phyloP scores from a whole-genome alignment of 2,113 vertebrate genomes.

The Micronycteris hirsuta region DNA sequence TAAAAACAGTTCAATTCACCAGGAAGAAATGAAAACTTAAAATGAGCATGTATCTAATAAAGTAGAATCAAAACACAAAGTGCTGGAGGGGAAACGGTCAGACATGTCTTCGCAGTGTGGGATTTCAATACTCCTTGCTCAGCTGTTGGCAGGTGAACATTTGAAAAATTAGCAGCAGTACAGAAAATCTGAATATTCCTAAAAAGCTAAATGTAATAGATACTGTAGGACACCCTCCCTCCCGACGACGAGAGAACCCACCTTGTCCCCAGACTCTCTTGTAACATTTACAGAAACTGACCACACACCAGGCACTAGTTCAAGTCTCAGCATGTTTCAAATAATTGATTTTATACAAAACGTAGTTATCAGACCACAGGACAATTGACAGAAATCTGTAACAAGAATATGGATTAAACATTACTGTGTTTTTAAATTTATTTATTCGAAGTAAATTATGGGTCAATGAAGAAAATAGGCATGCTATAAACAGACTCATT shows the following conservation, averaged over 20 bases:
- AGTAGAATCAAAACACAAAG: not conserved
- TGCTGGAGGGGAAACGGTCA: not conserved
- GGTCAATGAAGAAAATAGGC: not conserved
- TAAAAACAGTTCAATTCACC: not conserved
- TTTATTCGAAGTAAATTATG: constrained; percentile 22
- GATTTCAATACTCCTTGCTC: not conserved
- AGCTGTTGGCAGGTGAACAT: not conserved
- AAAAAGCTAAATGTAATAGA: not conserved
- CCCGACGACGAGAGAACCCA: not conserved
- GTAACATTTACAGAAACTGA: not conserved
- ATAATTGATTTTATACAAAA: not conserved
- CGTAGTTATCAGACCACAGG: not conserved
- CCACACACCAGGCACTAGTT: not conserved
- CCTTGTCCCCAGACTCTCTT: not conserved
- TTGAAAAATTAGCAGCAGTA: not conserved
- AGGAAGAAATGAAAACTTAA: not conserved
- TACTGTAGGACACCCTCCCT: not conserved
- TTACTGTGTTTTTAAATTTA: not conserved
- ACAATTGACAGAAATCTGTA: not conserved
- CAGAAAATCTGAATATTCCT: not conserved
- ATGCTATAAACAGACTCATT: not conserved
- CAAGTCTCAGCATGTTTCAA: not conserved
- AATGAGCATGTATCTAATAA: not conserved
- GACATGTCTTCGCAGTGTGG: not conserved
- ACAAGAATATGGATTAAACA: not conserved